Evolutionary conservation across 2,113 vertebrate species (phyloP).

Genomic region (Marmota flaviventris): DNA sequence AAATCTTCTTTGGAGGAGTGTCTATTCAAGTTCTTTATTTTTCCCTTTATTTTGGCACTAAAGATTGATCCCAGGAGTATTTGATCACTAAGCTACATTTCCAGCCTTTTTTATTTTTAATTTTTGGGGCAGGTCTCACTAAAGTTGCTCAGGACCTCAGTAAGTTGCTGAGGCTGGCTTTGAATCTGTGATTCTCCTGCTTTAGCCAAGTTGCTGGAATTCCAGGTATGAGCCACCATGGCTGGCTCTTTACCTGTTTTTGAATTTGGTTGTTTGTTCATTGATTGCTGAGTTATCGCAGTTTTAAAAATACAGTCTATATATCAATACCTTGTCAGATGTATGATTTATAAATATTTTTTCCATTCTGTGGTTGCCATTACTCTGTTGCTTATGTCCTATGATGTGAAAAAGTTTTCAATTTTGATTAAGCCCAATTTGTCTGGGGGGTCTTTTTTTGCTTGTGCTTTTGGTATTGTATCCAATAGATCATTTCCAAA

Average conservation of each 20-base stretch:
- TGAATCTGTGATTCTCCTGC: too few relatives aligned
- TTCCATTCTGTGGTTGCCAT: background rate
- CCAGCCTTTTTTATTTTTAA: too few relatives aligned
- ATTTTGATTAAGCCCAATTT: background rate
- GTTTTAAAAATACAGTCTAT: background rate
- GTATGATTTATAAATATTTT: background rate
- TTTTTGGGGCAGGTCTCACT: too few relatives aligned
- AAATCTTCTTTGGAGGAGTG: background rate
- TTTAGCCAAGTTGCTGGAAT: too few relatives aligned
- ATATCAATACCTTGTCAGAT: background rate
- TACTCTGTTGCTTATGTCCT: background rate
- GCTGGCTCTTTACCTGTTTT: background rate
- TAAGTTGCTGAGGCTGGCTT: too few relatives aligned
- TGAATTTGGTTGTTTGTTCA: background rate
- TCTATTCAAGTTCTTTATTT: background rate
- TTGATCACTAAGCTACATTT: too few relatives aligned
- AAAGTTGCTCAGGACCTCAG: too few relatives aligned
- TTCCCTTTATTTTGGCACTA: background rate
- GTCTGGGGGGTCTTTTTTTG: background rate
- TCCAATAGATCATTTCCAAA: background rate
- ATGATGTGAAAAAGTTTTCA: background rate
- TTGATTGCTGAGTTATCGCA: background rate
- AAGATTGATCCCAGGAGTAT: background rate
- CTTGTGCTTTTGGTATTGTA: background rate
- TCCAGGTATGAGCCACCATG: too few relatives aligned